phyloP scores from a whole-genome alignment of 2,888 invertebrate genomes.

The Atethmia centrago region DNA sequence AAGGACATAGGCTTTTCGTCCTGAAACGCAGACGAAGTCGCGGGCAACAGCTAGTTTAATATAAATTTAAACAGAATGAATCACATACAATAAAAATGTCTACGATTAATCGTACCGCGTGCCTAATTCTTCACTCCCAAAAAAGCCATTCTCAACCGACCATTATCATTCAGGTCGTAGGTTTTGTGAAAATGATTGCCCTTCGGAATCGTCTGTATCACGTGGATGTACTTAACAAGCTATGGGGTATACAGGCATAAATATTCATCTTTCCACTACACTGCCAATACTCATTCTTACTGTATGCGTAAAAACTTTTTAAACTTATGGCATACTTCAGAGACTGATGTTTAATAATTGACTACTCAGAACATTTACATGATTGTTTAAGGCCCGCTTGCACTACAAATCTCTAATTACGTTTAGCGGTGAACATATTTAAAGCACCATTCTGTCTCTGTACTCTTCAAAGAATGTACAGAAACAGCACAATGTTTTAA shows the following conservation, averaged over 20 bases:
- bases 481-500: not conserved
- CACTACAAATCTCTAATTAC: not conserved
- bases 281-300: not conserved
- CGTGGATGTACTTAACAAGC: constrained; percentile 61
- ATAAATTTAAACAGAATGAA: not conserved
- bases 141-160: not conserved
- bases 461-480: not conserved
- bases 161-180: constrained; percentile 31
- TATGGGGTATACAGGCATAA: no score
- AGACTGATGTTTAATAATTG: not conserved
- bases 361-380: not conserved
- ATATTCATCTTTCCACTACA: not conserved
- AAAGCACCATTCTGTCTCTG: not conserved
- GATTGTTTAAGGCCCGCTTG: not conserved
- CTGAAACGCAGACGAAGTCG: no score
- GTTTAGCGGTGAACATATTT: not conserved
- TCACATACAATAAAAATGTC: not conserved
- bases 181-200: constrained; percentile 28
- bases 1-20: no score
- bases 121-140: constrained; percentile 14
- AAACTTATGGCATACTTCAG: not conserved
- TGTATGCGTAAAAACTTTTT: not conserved
- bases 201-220: constrained; percentile 35
- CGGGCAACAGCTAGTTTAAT: no score
- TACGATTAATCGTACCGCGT: constrained; percentile 4